Evolutionary conservation across 2,888 invertebrate genomes (phyloP).

Genomic region (Acronicta psi): DNA sequence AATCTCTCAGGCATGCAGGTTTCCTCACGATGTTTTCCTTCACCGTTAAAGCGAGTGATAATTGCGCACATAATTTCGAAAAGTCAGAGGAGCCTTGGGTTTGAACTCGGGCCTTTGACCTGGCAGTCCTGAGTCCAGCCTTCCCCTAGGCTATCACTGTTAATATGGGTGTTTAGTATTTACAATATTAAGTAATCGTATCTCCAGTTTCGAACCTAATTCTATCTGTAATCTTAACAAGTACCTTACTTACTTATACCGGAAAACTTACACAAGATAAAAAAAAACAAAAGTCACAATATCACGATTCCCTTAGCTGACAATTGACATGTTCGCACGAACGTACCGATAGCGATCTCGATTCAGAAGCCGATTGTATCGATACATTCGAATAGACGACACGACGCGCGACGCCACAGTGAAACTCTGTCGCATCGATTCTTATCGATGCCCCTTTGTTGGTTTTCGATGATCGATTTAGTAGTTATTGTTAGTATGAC

Average conservation of each 20-base stretch:
- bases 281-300: constrained; percentile 17
- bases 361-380: constrained; percentile 69
- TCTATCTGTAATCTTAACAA: constrained; percentile 14
- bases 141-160: too few species aligned
- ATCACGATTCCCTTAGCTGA: constrained; percentile 47
- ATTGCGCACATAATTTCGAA: too few species aligned
- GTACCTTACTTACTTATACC: constrained; percentile 2
- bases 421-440: constrained; percentile 57
- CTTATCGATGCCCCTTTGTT: constrained; percentile 54
- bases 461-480: constrained; percentile 55
- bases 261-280: constrained; percentile 14
- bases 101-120: too few species aligned
- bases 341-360: constrained; percentile 63
- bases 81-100: too few species aligned
- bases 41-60: too few species aligned
- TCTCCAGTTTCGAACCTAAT: too few species aligned
- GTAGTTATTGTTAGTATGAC: constrained; percentile 41
- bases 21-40: too few species aligned
- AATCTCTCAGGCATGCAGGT: too few species aligned
- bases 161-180: too few species aligned
- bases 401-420: constrained; percentile 42
- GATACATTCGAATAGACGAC: constrained; percentile 56
- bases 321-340: constrained; percentile 68
- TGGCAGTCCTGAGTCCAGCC: too few species aligned
- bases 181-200: too few species aligned